Evolutionary conservation across 2,888 invertebrate species (phyloP).

Genomic region (Phymatocera aterrima): DNA sequence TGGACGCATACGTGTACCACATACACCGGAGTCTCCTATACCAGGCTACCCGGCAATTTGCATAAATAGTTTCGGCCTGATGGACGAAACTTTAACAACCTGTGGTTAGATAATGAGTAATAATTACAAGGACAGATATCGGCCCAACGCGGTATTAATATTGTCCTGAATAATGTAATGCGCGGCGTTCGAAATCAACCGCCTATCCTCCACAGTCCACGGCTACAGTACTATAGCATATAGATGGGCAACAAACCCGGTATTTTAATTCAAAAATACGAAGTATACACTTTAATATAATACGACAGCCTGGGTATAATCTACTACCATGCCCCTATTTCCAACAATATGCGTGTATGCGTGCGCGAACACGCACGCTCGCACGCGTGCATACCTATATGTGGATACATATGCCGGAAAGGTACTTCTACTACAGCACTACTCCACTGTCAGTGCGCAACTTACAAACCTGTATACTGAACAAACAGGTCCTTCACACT

Average conservation of each 20-base stretch:
- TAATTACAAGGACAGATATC: conserved; percentile 41
- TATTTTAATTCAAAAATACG: conserved; percentile 15
- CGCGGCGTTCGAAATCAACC: background rate
- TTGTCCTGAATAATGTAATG: background rate
- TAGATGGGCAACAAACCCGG: background rate
- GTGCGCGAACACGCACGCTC: no score
- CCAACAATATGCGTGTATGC: no score
- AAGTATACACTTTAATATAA: background rate
- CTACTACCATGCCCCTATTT: no score
- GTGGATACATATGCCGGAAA: background rate
- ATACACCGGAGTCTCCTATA: conserved; percentile 6
- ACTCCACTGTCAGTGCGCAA: no score
- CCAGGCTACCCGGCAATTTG: conserved; percentile 40
- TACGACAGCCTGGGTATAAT: background rate
- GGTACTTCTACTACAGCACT: background rate
- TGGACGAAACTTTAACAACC: conserved; percentile 30
- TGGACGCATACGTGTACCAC: background rate
- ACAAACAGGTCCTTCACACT: no score
- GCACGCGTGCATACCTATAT: background rate
- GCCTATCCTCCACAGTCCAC: no score
- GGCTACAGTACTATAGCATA: no score
- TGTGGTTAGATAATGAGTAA: conserved; percentile 43
- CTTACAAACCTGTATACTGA: no score
- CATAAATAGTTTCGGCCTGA: conserved; percentile 32
- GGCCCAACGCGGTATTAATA: conserved; percentile 14